phyloP scores from a whole-genome alignment of 2,113 vertebrate genomes.

The Campylomormyrus tamandua region DNA sequence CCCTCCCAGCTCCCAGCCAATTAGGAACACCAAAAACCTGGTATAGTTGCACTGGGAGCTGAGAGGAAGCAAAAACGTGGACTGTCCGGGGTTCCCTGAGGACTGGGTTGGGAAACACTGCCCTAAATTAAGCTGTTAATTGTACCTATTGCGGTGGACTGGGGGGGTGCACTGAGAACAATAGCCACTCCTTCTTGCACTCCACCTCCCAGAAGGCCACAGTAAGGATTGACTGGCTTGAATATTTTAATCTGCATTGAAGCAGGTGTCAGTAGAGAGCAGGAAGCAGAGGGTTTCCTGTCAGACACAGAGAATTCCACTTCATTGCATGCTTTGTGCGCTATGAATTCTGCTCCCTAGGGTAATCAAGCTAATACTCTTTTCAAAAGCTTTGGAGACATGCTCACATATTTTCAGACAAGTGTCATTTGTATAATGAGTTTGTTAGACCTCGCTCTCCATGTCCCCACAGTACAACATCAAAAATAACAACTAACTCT shows the following conservation, averaged over 20 bases:
- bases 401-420: neutral
- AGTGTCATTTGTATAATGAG: neutral
- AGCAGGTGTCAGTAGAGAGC: neutral
- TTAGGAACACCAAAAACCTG: too few relatives aligned
- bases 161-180: neutral
- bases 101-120: too few relatives aligned
- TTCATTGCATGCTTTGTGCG: neutral
- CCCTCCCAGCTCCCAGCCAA: too few relatives aligned
- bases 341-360: neutral
- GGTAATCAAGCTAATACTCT: neutral
- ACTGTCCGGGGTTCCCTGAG: too few relatives aligned
- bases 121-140: neutral
- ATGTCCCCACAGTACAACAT: neutral
- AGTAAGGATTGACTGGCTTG: neutral
- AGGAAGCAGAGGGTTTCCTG: neutral
- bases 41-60: too few relatives aligned
- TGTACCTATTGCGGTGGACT: neutral
- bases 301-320: neutral
- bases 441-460: neutral
- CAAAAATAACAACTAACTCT: neutral
- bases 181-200: neutral
- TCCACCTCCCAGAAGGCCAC: neutral
- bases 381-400: neutral
- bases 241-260: neutral
- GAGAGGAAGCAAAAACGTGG: too few relatives aligned